Base-by-base conservation (phyloP, 2,797 vertebrate species). In the Synaphobranchus kaupii region DNA sequence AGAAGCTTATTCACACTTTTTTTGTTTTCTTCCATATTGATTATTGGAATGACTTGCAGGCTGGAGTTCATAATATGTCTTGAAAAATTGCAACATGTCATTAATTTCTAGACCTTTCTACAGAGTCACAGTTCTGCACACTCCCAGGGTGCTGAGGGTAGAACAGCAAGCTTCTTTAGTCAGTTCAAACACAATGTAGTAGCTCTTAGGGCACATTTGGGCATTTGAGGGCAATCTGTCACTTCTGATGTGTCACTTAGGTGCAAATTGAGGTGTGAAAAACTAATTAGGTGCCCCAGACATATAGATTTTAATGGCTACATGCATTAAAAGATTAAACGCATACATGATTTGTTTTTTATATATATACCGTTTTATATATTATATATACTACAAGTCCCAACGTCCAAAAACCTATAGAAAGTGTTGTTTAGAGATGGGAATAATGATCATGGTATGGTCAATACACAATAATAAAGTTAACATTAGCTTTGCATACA, bases 231-330 rank as follows among this genome's bases (percentile, higher is more conserved):
- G n/a, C 10, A 13, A 71, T 71, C 15, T 76, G 73, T 76, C 73
- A 44, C 73, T 44, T 76, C 73, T 44, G 73, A 76, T 76, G 34
- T 39, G 39, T 76, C 73, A 76, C 34, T 44, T 76, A 73, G 68
- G 68, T 22, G 34, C 34, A 44, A 17, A 39, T 39, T 22, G 34
- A 76, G 28, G 78, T 81, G 78, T 81, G 78, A 81, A 47, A 81
- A 50, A 81, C 17, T 50, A 15, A 81, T 50, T 12, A n/a, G 78
- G 44, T 81, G 78, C 44, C 78, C 44, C 78, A 50, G 78, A 48
- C 25, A 50, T 78, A 20, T 17, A 9, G 34, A 68, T 68, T 68
- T 28, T 7, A 68, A 68, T 28, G 25, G n/a, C n/a, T 68, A 25
- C n/a, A 28, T n/a, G n/a, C 63, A 68, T 28, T 68, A 12, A 68